Evolutionary conservation across 2,113 vertebrate species (phyloP).

Genomic region (Pandion haliaetus): DNA sequence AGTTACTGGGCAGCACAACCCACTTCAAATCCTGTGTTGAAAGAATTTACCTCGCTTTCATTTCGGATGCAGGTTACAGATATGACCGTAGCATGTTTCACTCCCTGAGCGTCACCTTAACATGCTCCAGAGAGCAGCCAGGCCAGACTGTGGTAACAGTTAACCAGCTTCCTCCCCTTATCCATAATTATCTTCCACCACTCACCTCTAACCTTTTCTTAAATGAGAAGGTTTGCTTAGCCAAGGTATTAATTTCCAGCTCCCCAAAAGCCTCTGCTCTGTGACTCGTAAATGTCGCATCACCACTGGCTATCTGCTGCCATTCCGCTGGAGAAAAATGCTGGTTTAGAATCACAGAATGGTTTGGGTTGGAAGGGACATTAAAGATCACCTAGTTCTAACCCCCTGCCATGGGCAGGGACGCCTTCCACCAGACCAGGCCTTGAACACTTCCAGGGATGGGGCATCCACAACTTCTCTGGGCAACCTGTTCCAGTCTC

Average conservation of each 20-base stretch:
- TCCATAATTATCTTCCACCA: not conserved
- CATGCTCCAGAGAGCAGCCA: fast-evolving
- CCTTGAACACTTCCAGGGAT: no score
- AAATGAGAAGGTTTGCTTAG: not conserved
- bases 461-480: no score
- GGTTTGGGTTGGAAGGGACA: no score
- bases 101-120: fast-evolving
- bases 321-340: not conserved
- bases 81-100: fast-evolving
- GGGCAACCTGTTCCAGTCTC: no score
- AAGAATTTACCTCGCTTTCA: no score
- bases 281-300: not conserved
- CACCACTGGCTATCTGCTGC: not conserved
- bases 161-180: not conserved
- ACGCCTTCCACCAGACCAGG: no score
- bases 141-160: no score
- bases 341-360: not conserved
- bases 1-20: fast-evolving
- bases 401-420: no score
- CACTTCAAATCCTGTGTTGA: fast-evolving
- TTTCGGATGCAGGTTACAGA: not conserved
- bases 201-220: not conserved
- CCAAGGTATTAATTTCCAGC: not conserved
- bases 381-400: no score
- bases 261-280: not conserved